Conservation (phyloP, 2,113 vertebrate genomes). For the Tinamus guttatus region DNA sequence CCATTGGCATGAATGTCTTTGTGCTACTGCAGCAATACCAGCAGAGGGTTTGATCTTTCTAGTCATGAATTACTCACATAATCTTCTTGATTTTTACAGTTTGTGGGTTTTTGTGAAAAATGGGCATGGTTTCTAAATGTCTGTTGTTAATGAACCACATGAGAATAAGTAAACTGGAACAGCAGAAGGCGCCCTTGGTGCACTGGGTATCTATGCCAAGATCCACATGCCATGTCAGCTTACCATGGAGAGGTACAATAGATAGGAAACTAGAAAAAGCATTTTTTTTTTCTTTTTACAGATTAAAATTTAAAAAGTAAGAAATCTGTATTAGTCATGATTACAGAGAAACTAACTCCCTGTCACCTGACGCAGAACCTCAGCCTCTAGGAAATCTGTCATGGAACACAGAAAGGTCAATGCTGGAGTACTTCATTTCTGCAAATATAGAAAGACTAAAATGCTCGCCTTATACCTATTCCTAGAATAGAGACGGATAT, state of each 20-base stretch:
- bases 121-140: not conserved
- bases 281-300: conserved; percentile 48
- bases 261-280: conserved; percentile 60
- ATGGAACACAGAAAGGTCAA: conserved; percentile 60
- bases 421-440: conserved; percentile 53
- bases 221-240: conserved; percentile 26
- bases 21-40: not conserved
- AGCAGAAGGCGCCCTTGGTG: conserved; percentile 1
- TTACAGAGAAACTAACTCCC: conserved; percentile 56
- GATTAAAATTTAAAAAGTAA: conserved; percentile 65
- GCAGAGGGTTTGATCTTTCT: conserved; percentile 37
- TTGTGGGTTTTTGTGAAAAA: not conserved
- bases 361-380: conserved; percentile 54
- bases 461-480: conserved; percentile 80
- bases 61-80: not conserved
- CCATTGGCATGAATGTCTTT: not conserved
- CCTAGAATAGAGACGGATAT: conserved; percentile 83
- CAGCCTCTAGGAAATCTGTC: conserved; percentile 31
- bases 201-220: conserved; percentile 15
- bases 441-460: conserved; percentile 78
- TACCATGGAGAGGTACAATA: conserved; percentile 51
- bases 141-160: not conserved
- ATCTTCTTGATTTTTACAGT: conserved; percentile 26
- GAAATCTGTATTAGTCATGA: conserved; percentile 41
- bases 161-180: conserved; percentile 45